Conservation (phyloP, 2,888 invertebrate genomes). For the Drosophila hamatofila region DNA sequence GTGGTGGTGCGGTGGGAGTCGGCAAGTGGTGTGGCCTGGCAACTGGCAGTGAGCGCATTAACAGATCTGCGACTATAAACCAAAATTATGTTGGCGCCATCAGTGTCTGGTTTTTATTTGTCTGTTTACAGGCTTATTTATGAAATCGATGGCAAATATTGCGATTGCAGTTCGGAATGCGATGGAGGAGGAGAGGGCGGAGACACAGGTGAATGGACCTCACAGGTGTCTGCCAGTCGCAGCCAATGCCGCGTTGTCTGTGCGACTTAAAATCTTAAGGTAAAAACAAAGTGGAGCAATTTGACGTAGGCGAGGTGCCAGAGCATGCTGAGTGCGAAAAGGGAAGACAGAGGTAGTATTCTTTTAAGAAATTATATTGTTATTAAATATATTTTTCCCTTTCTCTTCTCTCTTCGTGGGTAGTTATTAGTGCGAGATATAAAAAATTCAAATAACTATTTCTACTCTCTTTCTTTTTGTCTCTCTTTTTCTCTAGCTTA, state of each 20-base stretch:
- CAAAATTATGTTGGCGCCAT: constrained; percentile 66
- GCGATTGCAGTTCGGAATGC: constrained; percentile 44
- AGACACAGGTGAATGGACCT: neutral
- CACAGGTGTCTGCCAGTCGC: constrained; percentile 31
- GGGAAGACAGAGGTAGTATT: too few relatives aligned
- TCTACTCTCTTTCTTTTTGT: too few relatives aligned
- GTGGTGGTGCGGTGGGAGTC: too few relatives aligned
- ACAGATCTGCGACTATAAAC: constrained; percentile 75
- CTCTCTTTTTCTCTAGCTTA: too few relatives aligned
- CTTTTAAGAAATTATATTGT: too few relatives aligned
- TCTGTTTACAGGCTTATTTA: constrained; percentile 63
- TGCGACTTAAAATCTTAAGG: constrained; percentile 36
- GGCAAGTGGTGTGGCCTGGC: constrained; percentile 3
- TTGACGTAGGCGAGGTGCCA: neutral
- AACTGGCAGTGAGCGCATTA: constrained; percentile 65
- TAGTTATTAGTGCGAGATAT: too few relatives aligned
- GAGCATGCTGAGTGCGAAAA: neutral
- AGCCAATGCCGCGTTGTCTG: constrained; percentile 27
- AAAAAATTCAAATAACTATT: too few relatives aligned
- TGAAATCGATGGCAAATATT: constrained; percentile 71
- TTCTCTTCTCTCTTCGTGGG: neutral
- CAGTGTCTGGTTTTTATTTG: constrained; percentile 67
- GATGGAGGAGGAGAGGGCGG: neutral
- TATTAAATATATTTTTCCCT: neutral
- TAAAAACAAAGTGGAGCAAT: constrained; percentile 1